Evolutionary conservation across 2,113 vertebrate species (phyloP), one percentile per base, ranked within the genome.

Genomic region (Cyrtonyx montezumae): DNA sequence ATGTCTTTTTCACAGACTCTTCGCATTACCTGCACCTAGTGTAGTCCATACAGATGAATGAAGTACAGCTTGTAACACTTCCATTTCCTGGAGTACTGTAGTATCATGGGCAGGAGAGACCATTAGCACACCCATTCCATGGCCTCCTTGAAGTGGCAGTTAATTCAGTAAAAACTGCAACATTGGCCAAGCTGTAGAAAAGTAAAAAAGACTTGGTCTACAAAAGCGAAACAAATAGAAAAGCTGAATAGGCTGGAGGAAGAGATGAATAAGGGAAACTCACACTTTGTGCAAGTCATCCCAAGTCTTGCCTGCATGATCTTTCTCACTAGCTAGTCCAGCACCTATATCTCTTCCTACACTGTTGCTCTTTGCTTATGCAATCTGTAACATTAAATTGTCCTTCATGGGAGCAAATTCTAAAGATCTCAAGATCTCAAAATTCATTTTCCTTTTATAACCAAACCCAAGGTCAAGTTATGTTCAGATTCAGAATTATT

Each of bases 11-110:
- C 26, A 62, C 7, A 5, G 45, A 11, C 3, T 8, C 5, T 70
- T 19, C 63, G 7, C 12, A 6, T 49, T 83, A 65, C 17, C 4
- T 68, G 2, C 1, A 3, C 4, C 1, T 8, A 15, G 2, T 18
- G 8, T 40, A 15, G 32, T 78, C 20, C 21, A 3, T 66, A 34
- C n/a, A 70, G 22, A 13, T 75, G 34, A 45, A 34, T 63, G 20
- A 85, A 0, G 0, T 22, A 30, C 13, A 45, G 15, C 25, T 17
- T 32, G 22, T 19, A 66, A 68, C 12, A 3, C 25, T 73, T 79
- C 43, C 10, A 4, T 68, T 90, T 65, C 28, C 43, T 22, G 2
- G 16, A 75, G 9, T 30, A 55, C 23, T 80, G 23, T 20, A 62
- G 6, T 66, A 51, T 36, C 5, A 40, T 23, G 30, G n/a, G 32